phyloP scores from a whole-genome alignment of 2,888 invertebrate genomes.

The Agonopterix alstromeriana region DNA sequence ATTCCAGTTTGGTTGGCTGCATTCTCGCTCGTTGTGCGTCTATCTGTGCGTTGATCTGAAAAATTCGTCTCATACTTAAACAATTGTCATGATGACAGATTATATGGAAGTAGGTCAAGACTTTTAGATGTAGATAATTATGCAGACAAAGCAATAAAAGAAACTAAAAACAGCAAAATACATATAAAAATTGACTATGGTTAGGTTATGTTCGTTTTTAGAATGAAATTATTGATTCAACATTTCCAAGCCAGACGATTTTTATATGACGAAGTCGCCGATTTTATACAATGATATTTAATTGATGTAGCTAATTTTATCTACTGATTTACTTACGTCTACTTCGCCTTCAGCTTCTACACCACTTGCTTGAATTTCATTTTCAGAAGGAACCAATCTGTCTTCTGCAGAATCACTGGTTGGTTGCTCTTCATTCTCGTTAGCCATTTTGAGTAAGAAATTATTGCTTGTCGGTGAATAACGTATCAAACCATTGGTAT shows the following conservation, averaged over 20 bases:
- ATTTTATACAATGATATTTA: too few species aligned
- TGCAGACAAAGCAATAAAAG: too few species aligned
- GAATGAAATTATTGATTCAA: too few species aligned
- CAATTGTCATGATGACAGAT: too few species aligned
- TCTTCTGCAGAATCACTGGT: constrained; percentile 29
- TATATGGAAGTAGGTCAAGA: too few species aligned
- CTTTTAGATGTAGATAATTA: too few species aligned
- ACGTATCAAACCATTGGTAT: background rate
- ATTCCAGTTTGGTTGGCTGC: constrained; percentile 83
- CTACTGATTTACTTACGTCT: constrained; percentile 38
- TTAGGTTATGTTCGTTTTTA: too few species aligned
- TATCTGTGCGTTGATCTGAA: constrained; percentile 64
- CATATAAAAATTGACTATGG: too few species aligned
- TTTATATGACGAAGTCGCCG: too few species aligned
- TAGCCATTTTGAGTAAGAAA: constrained; percentile 19
- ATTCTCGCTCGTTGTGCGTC: constrained; percentile 59
- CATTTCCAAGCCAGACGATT: too few species aligned
- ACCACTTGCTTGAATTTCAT: constrained; percentile 19
- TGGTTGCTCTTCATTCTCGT: constrained; percentile 25
- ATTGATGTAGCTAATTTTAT: too few species aligned
- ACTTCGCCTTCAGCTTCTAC: constrained; percentile 31
- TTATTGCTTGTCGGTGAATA: constrained; percentile 2
- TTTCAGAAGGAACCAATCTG: constrained; percentile 32
- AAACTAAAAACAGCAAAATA: too few species aligned
- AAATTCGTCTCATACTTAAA: constrained; percentile 14